phyloP scores from a whole-genome alignment of 2,888 invertebrate species.

The Philaethria dido region DNA sequence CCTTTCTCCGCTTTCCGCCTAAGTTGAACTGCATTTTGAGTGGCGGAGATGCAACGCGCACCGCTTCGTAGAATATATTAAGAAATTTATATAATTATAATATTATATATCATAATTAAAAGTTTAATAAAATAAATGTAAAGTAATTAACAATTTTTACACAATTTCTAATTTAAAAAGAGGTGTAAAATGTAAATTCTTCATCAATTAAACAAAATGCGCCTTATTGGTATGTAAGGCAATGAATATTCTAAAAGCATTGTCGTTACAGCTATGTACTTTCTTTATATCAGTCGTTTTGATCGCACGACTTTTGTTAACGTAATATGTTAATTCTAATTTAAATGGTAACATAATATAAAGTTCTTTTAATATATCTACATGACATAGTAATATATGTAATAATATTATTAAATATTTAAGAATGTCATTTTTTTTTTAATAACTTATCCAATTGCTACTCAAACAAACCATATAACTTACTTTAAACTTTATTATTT shows the following conservation, averaged over 20 bases:
- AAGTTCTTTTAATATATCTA: neutral
- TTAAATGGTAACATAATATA: neutral
- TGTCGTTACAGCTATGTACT: neutral
- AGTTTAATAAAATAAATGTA: too few species aligned
- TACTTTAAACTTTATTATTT: neutral
- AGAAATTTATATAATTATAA: neutral
- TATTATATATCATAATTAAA: neutral
- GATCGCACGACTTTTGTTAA: neutral
- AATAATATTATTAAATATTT: too few species aligned
- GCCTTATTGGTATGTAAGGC: neutral
- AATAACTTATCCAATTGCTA: too few species aligned
- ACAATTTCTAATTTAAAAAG: too few species aligned
- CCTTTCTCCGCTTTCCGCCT: too few species aligned
- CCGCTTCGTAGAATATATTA: too few species aligned
- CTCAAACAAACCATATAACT: too few species aligned
- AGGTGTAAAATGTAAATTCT: too few species aligned
- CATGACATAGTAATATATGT: neutral
- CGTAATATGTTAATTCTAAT: constrained; percentile 2
- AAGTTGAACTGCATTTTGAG: too few species aligned
- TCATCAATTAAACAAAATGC: neutral
- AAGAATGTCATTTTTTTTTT: too few species aligned
- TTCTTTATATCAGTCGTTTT: constrained; percentile 7
- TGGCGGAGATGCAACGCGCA: too few species aligned
- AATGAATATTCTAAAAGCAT: constrained; percentile 11
- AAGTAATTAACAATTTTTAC: too few species aligned